Evolutionary conservation across 2,888 invertebrate genomes (phyloP), one percentile per base, ranked within the genome.

Genomic region (Torymus auratus): DNA sequence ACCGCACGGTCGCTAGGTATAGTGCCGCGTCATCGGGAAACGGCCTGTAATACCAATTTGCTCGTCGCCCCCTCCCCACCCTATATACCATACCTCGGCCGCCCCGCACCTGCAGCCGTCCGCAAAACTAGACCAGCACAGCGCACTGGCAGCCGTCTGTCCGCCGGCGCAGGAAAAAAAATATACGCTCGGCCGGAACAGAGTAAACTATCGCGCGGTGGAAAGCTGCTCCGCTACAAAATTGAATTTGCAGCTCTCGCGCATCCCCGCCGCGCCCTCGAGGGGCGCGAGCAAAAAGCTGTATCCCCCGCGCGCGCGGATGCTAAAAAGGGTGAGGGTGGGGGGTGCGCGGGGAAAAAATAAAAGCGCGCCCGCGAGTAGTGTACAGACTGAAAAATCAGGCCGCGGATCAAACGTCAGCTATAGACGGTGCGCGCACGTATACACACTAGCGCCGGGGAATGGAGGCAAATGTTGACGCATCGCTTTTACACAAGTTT

Each of bases 401-500:
- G 65, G 53, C 52, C 52, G 14, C 41, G 68, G 60, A 68, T 73
- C 68, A 67, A 62, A 67, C 65, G 62, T 20, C 55, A 56, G 58
- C 50, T n/a, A 20, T 28, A 28, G 41, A 56, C 69, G 13, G 4
- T 52, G 52, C 61, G 0, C 23, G 1, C 10, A 11, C 56, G 12
- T 28, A n/a, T 52, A 56, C 17, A 41, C 7, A 10, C 62, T 53
- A 17, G 62, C 23, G 23, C 20, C 20, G 20, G 17, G 55, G 17
- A 17, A 23, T 23, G 23, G 69, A 20, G 61, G 70, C 64, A 78
- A 83, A 83, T 83, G 78, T 83, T 83, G 83, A 83, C 81, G 83
- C 81, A 83, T 73, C 80, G 67, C 76, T 82, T 82, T 82, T 79
- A 67, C 68, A 58, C 69, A 69, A 80, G 80, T 80, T 80, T 61